phyloP scores from a whole-genome alignment of 2,888 invertebrate genomes.

The Strigamia transsilvanica region DNA sequence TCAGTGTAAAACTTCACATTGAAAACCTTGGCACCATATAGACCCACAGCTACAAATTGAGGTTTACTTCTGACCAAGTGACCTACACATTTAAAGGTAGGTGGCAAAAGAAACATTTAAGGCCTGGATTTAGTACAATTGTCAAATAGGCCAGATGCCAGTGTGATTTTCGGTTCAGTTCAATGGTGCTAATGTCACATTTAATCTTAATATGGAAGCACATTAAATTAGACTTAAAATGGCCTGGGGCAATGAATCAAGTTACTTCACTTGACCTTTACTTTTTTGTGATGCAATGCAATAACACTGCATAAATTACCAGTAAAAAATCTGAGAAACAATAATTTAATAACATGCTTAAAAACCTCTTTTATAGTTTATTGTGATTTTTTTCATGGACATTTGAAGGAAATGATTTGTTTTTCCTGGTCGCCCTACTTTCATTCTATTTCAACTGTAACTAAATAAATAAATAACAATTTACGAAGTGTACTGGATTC shows the following conservation, averaged over 20 bases:
- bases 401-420: background rate
- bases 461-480: too few species aligned
- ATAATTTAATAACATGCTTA: background rate
- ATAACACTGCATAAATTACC: too few species aligned
- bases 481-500: too few species aligned
- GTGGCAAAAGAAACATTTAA: background rate
- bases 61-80: background rate
- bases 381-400: background rate
- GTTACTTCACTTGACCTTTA: conserved; percentile 8
- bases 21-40: background rate
- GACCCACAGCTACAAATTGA: background rate
- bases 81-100: background rate
- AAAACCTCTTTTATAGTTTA: background rate
- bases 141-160: background rate
- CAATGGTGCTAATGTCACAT: background rate
- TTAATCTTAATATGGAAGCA: background rate
- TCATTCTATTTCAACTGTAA: background rate
- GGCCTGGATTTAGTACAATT: background rate
- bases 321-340: background rate
- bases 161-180: background rate
- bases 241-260: background rate
- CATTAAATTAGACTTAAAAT: background rate
- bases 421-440: conserved; percentile 8
- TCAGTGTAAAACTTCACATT: background rate
- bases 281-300: background rate